phyloP scores from a whole-genome alignment of 1,140 invertebrate genomes.

The Bathynomus jamesi region DNA sequence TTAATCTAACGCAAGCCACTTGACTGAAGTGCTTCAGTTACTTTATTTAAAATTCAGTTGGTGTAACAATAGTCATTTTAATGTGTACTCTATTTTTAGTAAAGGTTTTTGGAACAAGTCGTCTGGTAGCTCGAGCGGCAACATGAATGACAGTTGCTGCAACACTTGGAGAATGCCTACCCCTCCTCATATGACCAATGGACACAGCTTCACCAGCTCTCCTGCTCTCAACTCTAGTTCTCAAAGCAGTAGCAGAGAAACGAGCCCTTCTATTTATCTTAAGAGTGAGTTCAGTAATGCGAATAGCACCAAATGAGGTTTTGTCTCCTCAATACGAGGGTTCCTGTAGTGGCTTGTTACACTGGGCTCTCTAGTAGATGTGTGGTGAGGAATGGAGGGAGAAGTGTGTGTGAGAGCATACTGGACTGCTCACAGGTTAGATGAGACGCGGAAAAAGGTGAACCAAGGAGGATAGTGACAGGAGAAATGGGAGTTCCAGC shows the following conservation, averaged over 20 bases:
- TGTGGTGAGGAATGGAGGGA: too few relatives aligned
- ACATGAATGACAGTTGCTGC: neutral
- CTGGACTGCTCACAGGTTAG: too few relatives aligned
- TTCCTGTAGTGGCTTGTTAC: too few relatives aligned
- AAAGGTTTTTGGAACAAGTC: neutral
- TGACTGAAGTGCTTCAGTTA: too few relatives aligned
- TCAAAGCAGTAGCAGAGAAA: neutral
- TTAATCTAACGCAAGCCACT: too few relatives aligned
- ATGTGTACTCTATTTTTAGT: neutral
- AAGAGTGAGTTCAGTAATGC: neutral
- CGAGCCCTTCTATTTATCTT: neutral
- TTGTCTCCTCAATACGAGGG: too few relatives aligned
- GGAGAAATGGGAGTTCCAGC: too few relatives aligned
- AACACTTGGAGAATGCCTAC: neutral
- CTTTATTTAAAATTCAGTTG: neutral
- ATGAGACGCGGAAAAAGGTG: too few relatives aligned
- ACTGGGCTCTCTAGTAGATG: too few relatives aligned
- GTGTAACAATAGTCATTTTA: neutral
- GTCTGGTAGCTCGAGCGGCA: neutral
- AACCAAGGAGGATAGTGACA: too few relatives aligned
- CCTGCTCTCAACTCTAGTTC: neutral
- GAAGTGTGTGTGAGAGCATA: too few relatives aligned
- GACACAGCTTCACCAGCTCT: neutral
- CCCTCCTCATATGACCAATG: neutral
- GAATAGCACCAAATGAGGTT: neutral